Percentiles rank a stretch among this genome's conserved stretches.
Evolutionary conservation across 2,888 invertebrate genomes (phyloP).

Genomic region (Disparrhopalites patrizii): DNA sequence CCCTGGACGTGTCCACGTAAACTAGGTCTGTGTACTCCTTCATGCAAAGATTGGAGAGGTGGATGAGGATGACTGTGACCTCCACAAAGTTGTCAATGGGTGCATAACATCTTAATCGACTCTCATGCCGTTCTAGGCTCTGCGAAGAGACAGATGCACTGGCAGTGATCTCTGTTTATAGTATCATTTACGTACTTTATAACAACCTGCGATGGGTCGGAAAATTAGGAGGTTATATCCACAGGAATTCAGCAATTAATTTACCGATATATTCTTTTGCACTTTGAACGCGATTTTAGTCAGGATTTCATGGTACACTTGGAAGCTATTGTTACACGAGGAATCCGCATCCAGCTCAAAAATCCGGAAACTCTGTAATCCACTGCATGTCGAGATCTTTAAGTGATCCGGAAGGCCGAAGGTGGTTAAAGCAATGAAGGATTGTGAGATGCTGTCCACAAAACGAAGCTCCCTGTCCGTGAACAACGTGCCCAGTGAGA

Average conservation of each 20-base stretch:
- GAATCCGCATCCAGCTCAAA: slow-evolving; percentile 2
- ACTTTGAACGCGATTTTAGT: slow-evolving; percentile 6
- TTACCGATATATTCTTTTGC: slow-evolving; percentile 3
- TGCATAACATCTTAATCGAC: background rate
- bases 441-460: background rate
- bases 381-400: slow-evolving; percentile 4
- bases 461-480: slow-evolving; percentile 9
- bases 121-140: background rate
- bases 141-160: background rate
- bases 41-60: slow-evolving; percentile 11
- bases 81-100: slow-evolving; percentile 12
- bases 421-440: background rate
- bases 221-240: no score
- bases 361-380: background rate
- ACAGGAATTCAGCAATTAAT: no score
- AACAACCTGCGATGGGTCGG: no score
- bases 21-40: background rate
- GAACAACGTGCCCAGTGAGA: slow-evolving; percentile 9
- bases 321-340: slow-evolving; percentile 2
- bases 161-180: background rate
- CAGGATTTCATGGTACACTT: slow-evolving; percentile 19
- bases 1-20: background rate
- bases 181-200: no score
- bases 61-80: slow-evolving; percentile 10
- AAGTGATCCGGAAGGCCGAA: background rate